Percentiles rank a stretch among this genome's conserved stretches.
phyloP scores from a whole-genome alignment of 1,140 invertebrate genomes.

The Rhizoglyphus robini region DNA sequence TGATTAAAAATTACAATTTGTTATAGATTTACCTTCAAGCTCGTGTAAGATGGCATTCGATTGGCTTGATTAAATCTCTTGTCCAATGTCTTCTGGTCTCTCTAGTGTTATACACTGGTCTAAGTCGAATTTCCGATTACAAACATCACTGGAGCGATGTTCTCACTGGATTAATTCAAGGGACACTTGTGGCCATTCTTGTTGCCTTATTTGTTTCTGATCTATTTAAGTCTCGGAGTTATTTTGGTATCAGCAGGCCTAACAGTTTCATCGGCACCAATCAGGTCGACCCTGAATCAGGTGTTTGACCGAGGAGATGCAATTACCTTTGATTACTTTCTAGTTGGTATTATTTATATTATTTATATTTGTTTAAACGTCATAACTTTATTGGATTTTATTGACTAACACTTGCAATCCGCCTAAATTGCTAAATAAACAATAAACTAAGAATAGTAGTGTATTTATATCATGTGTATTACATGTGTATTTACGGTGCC shows the following conservation, averaged over 20 bases:
- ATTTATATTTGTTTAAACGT: too few species aligned
- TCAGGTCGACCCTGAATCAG: neutral
- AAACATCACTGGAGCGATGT: constrained; percentile 46
- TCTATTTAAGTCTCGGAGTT: neutral
- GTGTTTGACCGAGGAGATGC: neutral
- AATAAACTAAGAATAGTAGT: neutral
- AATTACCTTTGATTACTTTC: too few species aligned
- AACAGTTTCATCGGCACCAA: neutral
- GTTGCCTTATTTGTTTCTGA: constrained; percentile 10
- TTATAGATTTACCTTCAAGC: constrained; percentile 67
- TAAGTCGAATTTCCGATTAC: constrained; percentile 39
- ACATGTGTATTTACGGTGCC: neutral
- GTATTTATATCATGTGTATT: neutral
- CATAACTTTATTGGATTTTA: neutral
- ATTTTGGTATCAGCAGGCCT: neutral
- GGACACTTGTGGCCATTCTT: constrained; percentile 32
- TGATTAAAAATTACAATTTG: neutral
- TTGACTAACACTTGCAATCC: neutral
- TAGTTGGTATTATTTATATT: too few species aligned
- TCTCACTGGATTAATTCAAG: constrained; percentile 37
- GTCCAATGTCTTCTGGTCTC: constrained; percentile 19
- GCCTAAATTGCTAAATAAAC: too few species aligned
- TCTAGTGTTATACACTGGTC: constrained; percentile 18
- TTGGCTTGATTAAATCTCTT: constrained; percentile 47
- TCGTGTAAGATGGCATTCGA: constrained; percentile 51